phyloP scores from a whole-genome alignment of 1,140 invertebrate species.

The Dufourea novaeangliae region DNA sequence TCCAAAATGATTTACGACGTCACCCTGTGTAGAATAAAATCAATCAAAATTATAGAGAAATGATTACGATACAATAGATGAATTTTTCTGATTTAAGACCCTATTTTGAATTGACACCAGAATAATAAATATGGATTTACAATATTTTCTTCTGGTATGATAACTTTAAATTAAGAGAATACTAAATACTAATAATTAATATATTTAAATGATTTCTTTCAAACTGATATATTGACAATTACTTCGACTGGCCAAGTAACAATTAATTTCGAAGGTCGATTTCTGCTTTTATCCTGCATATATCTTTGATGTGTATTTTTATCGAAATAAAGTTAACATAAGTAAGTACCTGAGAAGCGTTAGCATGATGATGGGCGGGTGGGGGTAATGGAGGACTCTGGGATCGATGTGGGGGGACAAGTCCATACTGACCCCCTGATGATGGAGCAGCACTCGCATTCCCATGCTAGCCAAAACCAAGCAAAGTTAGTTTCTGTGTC shows the following conservation, averaged over 20 bases:
- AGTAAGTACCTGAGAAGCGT: conserved; percentile 87
- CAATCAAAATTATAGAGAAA: neutral
- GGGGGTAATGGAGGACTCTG: conserved; percentile 86
- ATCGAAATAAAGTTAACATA: conserved; percentile 49
- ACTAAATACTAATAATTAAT: no score
- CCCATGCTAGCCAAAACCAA: conserved; percentile 79
- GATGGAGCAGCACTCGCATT: conserved; percentile 76
- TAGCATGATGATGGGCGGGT: conserved; percentile 90
- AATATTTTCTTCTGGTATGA: no score
- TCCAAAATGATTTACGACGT: conserved; percentile 81
- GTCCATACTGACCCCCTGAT: conserved; percentile 78
- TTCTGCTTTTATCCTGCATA: neutral
- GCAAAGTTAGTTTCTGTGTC: conserved; percentile 64
- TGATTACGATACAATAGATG: no score
- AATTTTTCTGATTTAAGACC: no score
- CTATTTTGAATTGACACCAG: no score
- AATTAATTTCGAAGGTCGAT: neutral
- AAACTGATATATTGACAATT: no score
- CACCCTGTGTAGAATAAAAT: conserved; percentile 82
- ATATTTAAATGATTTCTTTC: no score
- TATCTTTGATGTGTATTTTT: neutral
- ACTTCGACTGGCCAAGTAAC: no score
- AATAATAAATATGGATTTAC: no score
- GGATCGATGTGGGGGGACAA: conserved; percentile 78
- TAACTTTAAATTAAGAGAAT: no score